These are phyloP conservation scores for Heliconius himera DNA, from an alignment of 1,140 invertebrate species.

Conservation along the genomic window DNA sequence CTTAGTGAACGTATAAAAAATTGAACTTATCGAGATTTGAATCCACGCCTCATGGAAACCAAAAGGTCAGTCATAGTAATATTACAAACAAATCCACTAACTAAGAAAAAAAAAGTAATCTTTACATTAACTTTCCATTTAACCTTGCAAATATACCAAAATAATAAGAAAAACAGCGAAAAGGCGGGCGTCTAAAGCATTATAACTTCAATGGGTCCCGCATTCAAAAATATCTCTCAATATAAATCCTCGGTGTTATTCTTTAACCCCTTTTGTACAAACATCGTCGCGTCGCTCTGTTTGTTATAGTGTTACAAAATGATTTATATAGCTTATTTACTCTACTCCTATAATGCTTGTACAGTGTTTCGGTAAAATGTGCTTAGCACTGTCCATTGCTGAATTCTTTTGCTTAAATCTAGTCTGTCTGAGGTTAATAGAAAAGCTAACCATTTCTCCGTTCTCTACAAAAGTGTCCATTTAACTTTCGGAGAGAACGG, in stretches of 20 bases:
- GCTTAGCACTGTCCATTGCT: neutral
- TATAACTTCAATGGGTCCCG: conserved; percentile 17
- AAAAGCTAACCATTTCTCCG: neutral
- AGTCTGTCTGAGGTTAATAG: neutral
- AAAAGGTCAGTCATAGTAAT: too few relatives aligned
- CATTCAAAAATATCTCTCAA: conserved; percentile 16
- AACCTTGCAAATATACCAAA: conserved; percentile 6
- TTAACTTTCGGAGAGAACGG: too few relatives aligned
- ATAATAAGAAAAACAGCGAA: conserved; percentile 6
- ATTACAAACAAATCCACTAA: neutral
- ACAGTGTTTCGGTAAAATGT: neutral
- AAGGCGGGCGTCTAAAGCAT: conserved; percentile 2
- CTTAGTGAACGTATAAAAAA: too few relatives aligned
- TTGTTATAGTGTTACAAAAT: conserved; percentile 58
- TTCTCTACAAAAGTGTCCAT: too few relatives aligned
- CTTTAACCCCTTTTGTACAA: conserved; percentile 15
- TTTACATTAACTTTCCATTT: neutral
- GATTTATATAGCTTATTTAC: conserved; percentile 66
- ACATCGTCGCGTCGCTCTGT: conserved; percentile 37
- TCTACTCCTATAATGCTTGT: conserved; percentile 42
- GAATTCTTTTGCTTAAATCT: neutral
- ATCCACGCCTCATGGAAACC: too few relatives aligned
- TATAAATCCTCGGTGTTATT: conserved; percentile 16
- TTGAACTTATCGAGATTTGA: too few relatives aligned
- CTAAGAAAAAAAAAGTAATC: neutral